Percentiles rank a stretch among this genome's conserved stretches.
phyloP scores from a whole-genome alignment of 2,797 vertebrate genomes.

The Lagorchestes hirsutus region DNA sequence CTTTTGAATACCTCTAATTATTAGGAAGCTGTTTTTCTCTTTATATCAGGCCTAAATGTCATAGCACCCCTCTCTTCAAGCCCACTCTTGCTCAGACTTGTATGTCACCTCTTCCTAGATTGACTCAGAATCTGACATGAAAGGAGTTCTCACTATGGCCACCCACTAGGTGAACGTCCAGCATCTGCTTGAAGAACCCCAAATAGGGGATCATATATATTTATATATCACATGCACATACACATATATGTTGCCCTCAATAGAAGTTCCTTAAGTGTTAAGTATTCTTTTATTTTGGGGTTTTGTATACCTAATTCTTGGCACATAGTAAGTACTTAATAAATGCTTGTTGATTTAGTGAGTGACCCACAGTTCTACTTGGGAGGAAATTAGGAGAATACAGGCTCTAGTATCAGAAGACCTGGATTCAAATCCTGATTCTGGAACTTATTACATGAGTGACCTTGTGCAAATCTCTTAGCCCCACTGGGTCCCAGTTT shows the following conservation, averaged over 20 bases:
- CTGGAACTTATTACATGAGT: not conserved
- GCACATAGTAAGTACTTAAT: not conserved
- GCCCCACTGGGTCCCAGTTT: not conserved
- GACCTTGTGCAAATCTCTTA: not conserved
- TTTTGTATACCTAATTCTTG: not conserved
- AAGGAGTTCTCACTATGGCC: not conserved
- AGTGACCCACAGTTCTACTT: not conserved
- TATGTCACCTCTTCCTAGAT: not conserved
- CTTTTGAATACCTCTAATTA: not conserved
- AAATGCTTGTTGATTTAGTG: not conserved
- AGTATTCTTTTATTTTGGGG: not conserved
- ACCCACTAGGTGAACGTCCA: not conserved
- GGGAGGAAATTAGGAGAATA: not conserved
- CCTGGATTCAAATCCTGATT: not conserved
- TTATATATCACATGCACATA: not conserved
- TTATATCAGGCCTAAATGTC: not conserved
- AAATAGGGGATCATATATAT: not conserved
- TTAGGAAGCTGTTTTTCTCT: not conserved
- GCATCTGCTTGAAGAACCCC: not conserved
- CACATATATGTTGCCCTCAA: not conserved
- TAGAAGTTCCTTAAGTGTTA: not conserved
- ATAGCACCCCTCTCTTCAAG: not conserved
- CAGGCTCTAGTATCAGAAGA: not conserved
- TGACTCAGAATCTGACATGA: not conserved
- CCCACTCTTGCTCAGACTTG: not conserved